Conservation (phyloP, 2,888 invertebrate species). For the Leistus spinibarbis region DNA sequence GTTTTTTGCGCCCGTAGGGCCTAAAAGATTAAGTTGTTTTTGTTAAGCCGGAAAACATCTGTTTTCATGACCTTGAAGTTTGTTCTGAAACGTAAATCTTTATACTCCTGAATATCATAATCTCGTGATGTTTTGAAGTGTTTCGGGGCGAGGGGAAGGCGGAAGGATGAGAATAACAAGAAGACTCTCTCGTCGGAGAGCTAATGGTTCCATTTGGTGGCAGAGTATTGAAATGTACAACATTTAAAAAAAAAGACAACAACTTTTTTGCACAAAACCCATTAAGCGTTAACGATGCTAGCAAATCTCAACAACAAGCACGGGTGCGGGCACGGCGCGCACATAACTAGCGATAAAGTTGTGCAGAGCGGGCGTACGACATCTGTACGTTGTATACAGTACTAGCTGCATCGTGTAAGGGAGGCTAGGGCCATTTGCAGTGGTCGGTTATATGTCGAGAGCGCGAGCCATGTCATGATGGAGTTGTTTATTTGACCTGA, state of each 20-base stretch:
- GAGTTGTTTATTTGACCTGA: conserved; percentile 30
- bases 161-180: too few relatives aligned
- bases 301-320: background rate
- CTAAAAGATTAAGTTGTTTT: too few relatives aligned
- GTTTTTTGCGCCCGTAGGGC: too few relatives aligned
- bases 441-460: background rate
- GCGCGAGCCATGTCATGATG: conserved; percentile 11
- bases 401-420: background rate
- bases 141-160: too few relatives aligned
- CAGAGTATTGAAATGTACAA: background rate
- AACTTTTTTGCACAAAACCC: background rate
- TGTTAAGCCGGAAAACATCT: too few relatives aligned
- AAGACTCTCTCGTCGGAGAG: too few relatives aligned
- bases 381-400: background rate
- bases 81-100: too few relatives aligned
- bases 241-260: conserved; percentile 3
- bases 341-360: conserved; percentile 6
- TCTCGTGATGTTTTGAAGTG: too few relatives aligned
- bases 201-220: background rate
- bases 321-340: background rate
- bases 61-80: too few relatives aligned
- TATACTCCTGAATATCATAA: too few relatives aligned
- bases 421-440: background rate
- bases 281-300: conserved; percentile 10
- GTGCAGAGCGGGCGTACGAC: background rate